Evolutionary conservation across 1,140 invertebrate species (phyloP), one percentile per base, ranked within the genome.

Genomic region (Uloborus diversus): DNA sequence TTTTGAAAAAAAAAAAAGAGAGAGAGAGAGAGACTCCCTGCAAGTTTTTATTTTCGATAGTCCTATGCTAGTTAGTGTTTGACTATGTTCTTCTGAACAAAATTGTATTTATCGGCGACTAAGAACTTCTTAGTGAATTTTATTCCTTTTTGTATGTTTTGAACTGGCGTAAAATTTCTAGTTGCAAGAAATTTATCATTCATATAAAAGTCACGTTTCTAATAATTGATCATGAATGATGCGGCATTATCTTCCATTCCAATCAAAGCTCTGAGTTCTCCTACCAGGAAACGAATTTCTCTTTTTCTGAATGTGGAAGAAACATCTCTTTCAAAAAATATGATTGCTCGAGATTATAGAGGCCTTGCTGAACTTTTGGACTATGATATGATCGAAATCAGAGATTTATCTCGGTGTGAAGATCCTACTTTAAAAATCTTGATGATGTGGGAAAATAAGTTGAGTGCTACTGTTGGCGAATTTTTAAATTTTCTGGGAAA

Each of bases 311-410:
- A 84, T 82, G n/a, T 57, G 4, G 57, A 80, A 61, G 76, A 81
- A 66, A 20, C 70, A 5, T 35, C 83, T 0, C 59, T 68, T 14
- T 49, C 83, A 3, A 70, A 81, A 4, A 78, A 73, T 37, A 83
- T 83, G 13, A 68, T 83, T 33, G 75, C 85, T 9, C 84, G 84
- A 23, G 85, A 88, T 69, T 87, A 82, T 80, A 84, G 83, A 71
- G 87, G 87, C 7, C 68, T 88, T 4, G 86, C 86, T 20, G 86
- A 87, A 68, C 80, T 85, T n/a, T 81, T 86, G 27, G 84, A 84
- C 0, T 85, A 86, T 82, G 20, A 71, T 14, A 83, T 84, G 33
- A 56, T 85, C 23, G 84, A 85, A 20, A 84, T 86, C 13, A 59
- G 80, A 59, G 85, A 84, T 64, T 85, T 86, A 79, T 78, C 81